Percentiles rank a stretch among this genome's conserved stretches.
phyloP scores from a whole-genome alignment of 1,140 invertebrate genomes.

The Orchestia grillus region DNA sequence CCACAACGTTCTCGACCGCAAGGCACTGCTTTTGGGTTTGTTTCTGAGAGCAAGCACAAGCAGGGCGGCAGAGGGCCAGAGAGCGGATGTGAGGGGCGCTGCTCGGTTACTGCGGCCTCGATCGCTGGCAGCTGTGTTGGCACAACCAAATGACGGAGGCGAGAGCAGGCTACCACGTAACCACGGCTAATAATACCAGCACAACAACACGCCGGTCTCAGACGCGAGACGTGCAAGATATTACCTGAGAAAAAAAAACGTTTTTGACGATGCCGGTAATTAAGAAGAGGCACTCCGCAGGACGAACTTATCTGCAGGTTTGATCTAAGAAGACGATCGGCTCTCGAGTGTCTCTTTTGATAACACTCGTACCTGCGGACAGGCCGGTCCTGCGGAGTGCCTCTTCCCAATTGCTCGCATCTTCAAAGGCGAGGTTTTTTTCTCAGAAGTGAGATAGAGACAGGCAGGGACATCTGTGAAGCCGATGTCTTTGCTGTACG shows the following conservation, averaged over 20 bases:
- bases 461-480: background rate
- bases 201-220: background rate
- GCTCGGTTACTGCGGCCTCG: background rate
- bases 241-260: background rate
- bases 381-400: background rate
- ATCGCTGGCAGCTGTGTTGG: background rate
- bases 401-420: background rate
- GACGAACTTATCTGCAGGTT: background rate
- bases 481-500: background rate
- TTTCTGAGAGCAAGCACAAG: background rate
- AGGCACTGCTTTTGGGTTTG: background rate
- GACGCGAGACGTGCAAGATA: background rate
- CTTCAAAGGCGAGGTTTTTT: background rate
- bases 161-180: background rate
- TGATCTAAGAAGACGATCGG: background rate
- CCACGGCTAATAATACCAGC: constrained; percentile 6
- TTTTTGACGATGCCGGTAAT: background rate
- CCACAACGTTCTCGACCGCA: background rate
- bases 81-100: background rate
- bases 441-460: background rate
- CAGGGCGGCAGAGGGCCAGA: background rate
- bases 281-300: background rate
- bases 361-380: background rate
- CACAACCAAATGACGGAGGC: background rate
- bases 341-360: background rate